Percentiles rank a stretch among this genome's conserved stretches.
Evolutionary conservation across 2,113 vertebrate genomes (phyloP).

Genomic region (Atractosteus spatula): DNA sequence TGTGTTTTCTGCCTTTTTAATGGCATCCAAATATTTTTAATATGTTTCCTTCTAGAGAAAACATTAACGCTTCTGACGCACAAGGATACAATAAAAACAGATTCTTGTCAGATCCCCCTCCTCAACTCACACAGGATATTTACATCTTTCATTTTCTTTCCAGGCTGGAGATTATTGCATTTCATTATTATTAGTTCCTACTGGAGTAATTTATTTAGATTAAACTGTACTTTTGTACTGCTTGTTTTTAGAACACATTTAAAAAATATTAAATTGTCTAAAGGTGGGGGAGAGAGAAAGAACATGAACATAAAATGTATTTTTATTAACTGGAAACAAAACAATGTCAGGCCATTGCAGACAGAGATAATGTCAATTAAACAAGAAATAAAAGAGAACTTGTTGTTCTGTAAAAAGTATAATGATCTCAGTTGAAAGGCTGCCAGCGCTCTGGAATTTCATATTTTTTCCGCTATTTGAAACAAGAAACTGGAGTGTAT

Average conservation of each 20-base stretch:
- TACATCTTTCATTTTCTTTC: conserved; percentile 68
- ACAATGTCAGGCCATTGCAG: conserved; percentile 30
- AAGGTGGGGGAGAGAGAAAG: conserved; percentile 34
- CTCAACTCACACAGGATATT: conserved; percentile 50
- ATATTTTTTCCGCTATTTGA: no score
- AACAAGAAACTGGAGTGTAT: no score
- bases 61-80: conserved; percentile 16
- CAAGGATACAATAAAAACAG: conserved; percentile 34
- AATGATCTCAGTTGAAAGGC: conserved; percentile 31
- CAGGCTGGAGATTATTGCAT: conserved; percentile 59
- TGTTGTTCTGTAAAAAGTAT: conserved; percentile 24
- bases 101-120: conserved; percentile 15
- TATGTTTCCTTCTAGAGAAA: conserved; percentile 19
- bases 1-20: conserved; percentile 20
- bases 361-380: conserved; percentile 28
- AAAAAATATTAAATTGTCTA: conserved; percentile 43
- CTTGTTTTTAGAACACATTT: conserved; percentile 60
- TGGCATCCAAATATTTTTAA: conserved; percentile 39
- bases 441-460: no score
- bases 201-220: conserved; percentile 74
- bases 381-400: conserved; percentile 13
- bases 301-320: conserved; percentile 34
- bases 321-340: conserved; percentile 44
- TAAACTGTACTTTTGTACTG: conserved; percentile 60
- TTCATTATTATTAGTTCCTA: conserved; percentile 67